Conservation (phyloP, 2,113 vertebrate genomes). For the Ciconia maguari region DNA sequence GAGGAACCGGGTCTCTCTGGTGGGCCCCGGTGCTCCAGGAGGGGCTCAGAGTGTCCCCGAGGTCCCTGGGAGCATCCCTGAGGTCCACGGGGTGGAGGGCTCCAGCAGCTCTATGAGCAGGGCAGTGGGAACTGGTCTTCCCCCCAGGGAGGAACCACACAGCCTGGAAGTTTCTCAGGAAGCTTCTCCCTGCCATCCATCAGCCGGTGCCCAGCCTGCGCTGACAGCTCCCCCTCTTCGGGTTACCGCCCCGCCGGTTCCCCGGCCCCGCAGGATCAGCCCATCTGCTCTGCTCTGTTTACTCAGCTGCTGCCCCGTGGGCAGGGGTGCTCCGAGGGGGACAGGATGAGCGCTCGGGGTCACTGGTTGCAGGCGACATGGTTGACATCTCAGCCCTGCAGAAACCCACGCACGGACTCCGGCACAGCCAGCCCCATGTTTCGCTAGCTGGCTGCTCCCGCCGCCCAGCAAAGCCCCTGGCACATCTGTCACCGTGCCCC, state of each 20-base stretch:
- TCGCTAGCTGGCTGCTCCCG: background rate
- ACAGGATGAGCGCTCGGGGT: constrained; percentile 29
- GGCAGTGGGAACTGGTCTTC: background rate
- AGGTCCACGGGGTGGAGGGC: background rate
- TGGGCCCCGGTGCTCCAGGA: background rate
- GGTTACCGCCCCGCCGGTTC: constrained; percentile 27
- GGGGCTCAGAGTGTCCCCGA: background rate
- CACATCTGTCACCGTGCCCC: background rate
- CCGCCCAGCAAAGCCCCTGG: background rate
- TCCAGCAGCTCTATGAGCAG: background rate
- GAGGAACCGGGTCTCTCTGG: background rate
- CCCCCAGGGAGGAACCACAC: background rate
- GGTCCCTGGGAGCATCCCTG: background rate
- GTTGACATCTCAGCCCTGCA: background rate
- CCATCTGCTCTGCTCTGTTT: constrained; percentile 61
- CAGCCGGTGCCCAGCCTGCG: background rate
- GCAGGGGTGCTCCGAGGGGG: background rate
- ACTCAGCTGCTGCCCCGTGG: constrained; percentile 43
- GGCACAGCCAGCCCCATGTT: background rate
- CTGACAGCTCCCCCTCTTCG: constrained; percentile 59
- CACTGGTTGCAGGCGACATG: constrained; percentile 5
- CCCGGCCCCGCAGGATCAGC: background rate
- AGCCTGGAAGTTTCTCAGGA: constrained; percentile 38
- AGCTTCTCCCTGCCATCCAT: constrained; percentile 47
- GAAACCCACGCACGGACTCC: background rate